Evolutionary conservation across 2,888 invertebrate species (phyloP), one percentile per base, ranked within the genome.

Genomic region (Ditylenchus weischeri): DNA sequence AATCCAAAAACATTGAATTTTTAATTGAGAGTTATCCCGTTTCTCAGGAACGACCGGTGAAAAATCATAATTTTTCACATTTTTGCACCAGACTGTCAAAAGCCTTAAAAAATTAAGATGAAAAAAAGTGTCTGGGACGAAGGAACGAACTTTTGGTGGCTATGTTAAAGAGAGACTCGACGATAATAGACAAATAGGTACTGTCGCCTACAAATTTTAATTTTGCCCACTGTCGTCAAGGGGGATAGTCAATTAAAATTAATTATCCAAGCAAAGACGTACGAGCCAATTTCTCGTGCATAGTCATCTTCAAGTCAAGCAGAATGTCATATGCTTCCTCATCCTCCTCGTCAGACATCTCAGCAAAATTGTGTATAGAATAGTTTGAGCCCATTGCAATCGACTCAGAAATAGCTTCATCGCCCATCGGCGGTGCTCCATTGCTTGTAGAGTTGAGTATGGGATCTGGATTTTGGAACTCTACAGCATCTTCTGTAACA

Each of bases 261-360:
- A 38, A 35, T 23, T 29, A 6, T 64, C 15, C 58, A 64, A 47
- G 58, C 0, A 18, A 58, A 38, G 29, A 50, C 69, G 13, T 51
- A 68, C 69, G 48, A 11, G 69, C 51, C 47, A 68, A 38, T 61
- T 68, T 67, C 18, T 68, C 62, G 54, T 68, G 62, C 69, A 68
- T 68, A 19, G 48, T 38, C 35, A 59, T 51, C 47, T 65, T 68
- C 59, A 66, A 69, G 49, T 73, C 74, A 19, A 63, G 57, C 7
- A 69, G 38, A 47, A 74, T 67, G 10, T 74, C 71, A 19, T 69
- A 65, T 11, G 71, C 72, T 36, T 70, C 76, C 10, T 70, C 71
- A 51, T 76, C 78, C 49, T 78, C 78, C 18, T 78, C 79, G 64
- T 79, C 79, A 15, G 78, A 78, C 18, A 76, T 70, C 54, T 79